phyloP scores from a whole-genome alignment of 2,113 vertebrate genomes.

The Tachycineta bicolor region DNA sequence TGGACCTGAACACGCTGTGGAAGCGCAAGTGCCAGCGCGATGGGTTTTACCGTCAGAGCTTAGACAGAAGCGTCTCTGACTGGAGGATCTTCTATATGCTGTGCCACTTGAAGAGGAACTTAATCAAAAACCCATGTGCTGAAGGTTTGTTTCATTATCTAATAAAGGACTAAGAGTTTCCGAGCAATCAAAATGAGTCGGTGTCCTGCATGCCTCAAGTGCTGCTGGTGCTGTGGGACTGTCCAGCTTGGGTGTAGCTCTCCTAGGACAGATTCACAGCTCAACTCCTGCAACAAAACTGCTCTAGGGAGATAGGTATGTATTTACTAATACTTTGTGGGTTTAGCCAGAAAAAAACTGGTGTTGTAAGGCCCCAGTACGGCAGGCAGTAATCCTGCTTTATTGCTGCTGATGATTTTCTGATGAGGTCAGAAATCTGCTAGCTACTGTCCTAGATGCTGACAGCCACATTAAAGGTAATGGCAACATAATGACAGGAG shows the following conservation, averaged over 20 bases:
- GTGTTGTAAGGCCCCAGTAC: not conserved
- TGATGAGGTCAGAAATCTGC: not conserved
- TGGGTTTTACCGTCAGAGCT: conserved; percentile 23
- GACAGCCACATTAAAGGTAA: not conserved
- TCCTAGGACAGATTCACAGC: not conserved
- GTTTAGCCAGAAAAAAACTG: not conserved
- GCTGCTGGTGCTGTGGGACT: not conserved
- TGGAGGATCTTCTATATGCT: conserved; percentile 77
- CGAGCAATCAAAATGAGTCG: not conserved
- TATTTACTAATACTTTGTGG: not conserved
- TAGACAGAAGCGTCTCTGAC: conserved; percentile 56
- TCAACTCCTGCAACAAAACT: not conserved
- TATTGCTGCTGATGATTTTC: not conserved
- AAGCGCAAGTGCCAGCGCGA: conserved; percentile 75
- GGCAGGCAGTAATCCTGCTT: not conserved
- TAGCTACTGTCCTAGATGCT: not conserved
- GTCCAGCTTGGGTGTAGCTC: not conserved
- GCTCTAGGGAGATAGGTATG: fast-evolving
- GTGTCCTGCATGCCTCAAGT: fast-evolving
- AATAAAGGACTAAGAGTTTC: not conserved
- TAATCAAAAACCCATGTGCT: conserved; percentile 74
- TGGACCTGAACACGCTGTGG: conserved; percentile 76
- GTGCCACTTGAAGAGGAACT: conserved; percentile 61
- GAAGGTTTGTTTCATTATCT: conserved; percentile 66
- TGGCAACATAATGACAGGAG: not conserved